Conservation (phyloP, 2,888 invertebrate genomes). For the Xylophagus ater region DNA sequence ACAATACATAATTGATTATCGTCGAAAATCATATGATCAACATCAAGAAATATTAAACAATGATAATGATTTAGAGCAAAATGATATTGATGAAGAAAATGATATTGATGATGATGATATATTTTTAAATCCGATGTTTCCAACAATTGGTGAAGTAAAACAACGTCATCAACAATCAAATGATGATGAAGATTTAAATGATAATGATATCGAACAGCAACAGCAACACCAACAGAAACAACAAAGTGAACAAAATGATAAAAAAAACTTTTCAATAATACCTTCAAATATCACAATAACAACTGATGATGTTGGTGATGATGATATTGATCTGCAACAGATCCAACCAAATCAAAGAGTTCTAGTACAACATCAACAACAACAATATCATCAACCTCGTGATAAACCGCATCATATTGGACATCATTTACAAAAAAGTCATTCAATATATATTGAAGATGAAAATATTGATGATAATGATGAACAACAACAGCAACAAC, state of each 20-base stretch:
- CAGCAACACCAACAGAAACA: conserved; percentile 18
- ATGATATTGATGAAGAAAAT: conserved; percentile 22
- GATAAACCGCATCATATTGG: conserved; percentile 17
- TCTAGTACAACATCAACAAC: conserved; percentile 30
- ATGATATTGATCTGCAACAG: too few relatives aligned
- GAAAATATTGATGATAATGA: conserved; percentile 18
- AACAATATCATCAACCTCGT: conserved; percentile 39
- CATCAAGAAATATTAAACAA: conserved; percentile 9
- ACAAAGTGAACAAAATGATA: not conserved
- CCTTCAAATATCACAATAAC: not conserved
- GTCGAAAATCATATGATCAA: not conserved
- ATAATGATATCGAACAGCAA: not conserved
- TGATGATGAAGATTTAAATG: conserved; percentile 9
- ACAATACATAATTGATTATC: not conserved
- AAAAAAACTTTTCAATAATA: not conserved
- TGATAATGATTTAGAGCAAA: conserved; percentile 11
- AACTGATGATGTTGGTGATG: conserved; percentile 15
- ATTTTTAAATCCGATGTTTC: conserved; percentile 22
- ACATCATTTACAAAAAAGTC: conserved; percentile 22
- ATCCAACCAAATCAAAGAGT: too few relatives aligned
- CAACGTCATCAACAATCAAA: conserved; percentile 17
- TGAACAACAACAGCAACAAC: conserved; percentile 22
- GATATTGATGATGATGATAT: conserved; percentile 18
- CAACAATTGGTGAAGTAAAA: conserved; percentile 23
- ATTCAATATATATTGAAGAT: conserved; percentile 25